phyloP scores from a whole-genome alignment of 2,113 vertebrate genomes.

The Formicarius rufipectus region DNA sequence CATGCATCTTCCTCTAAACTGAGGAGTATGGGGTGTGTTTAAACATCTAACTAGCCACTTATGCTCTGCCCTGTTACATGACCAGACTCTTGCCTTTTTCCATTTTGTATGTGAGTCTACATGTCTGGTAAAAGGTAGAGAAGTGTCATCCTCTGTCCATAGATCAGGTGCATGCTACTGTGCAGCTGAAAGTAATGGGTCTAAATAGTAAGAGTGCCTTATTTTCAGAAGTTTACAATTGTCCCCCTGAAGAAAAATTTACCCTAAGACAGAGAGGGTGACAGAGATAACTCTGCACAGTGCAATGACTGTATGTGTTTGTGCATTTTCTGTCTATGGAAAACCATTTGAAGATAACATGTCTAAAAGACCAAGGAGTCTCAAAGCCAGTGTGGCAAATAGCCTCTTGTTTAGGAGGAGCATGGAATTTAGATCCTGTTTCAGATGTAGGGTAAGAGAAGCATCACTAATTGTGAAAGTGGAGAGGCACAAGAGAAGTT shows the following conservation, averaged over 20 bases:
- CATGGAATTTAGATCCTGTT: background rate
- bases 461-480: background rate
- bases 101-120: background rate
- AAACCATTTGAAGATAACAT: background rate
- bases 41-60: slow-evolving; percentile 15
- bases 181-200: background rate
- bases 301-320: background rate
- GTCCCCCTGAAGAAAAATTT: background rate
- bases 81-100: background rate
- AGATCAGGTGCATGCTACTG: background rate
- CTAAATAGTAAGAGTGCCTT: background rate
- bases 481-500: background rate
- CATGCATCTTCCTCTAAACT: background rate
- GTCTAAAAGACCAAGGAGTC: background rate
- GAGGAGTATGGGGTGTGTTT: slow-evolving; percentile 1
- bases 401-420: background rate
- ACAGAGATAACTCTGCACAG: background rate
- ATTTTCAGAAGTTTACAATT: background rate
- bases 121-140: background rate
- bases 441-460: background rate
- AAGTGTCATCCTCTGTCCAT: background rate
- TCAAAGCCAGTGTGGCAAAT: background rate
- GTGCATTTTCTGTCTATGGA: background rate
- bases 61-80: background rate
- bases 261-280: background rate